Percentiles rank a stretch among this genome's conserved stretches.
These are phyloP conservation scores for Hydropsyche betteni DNA, from an alignment of 2,888 invertebrate species.

Conservation along the genomic window DNA sequence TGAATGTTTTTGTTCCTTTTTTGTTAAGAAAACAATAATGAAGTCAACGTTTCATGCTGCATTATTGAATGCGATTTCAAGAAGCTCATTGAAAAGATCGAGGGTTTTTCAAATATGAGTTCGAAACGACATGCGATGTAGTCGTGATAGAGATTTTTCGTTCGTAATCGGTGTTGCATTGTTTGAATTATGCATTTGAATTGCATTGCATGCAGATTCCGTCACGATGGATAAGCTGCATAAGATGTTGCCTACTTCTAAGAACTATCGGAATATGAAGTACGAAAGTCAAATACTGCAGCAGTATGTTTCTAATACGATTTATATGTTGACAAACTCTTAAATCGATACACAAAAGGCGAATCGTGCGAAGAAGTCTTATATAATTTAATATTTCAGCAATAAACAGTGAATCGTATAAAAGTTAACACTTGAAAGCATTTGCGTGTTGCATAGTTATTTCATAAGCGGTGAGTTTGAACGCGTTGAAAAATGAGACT, in stretches of 20 bases:
- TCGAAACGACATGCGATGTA: background rate
- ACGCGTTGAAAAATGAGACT: too few species aligned
- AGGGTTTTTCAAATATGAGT: background rate
- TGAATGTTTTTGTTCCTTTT: background rate
- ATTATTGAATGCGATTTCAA: too few species aligned
- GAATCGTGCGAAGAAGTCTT: too few species aligned
- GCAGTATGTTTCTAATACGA: background rate
- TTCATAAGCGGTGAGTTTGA: too few species aligned
- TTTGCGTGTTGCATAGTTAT: too few species aligned
- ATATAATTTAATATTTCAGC: too few species aligned
- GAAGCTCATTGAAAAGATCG: background rate
- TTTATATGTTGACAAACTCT: too few species aligned
- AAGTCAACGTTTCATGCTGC: too few species aligned
- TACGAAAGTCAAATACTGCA: background rate
- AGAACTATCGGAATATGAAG: background rate
- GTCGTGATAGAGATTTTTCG: slow-evolving; percentile 35
- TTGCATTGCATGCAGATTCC: slow-evolving; percentile 33
- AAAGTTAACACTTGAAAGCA: too few species aligned
- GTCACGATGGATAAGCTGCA: slow-evolving; percentile 21
- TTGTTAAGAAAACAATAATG: background rate
- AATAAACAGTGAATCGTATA: too few species aligned
- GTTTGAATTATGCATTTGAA: slow-evolving; percentile 36
- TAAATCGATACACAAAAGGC: too few species aligned
- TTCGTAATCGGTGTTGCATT: slow-evolving; percentile 33
- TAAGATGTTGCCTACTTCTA: background rate